These are phyloP conservation scores for Saxicola maurus DNA, from an alignment of 2,797 vertebrate genomes.

Conservation along the genomic window DNA sequence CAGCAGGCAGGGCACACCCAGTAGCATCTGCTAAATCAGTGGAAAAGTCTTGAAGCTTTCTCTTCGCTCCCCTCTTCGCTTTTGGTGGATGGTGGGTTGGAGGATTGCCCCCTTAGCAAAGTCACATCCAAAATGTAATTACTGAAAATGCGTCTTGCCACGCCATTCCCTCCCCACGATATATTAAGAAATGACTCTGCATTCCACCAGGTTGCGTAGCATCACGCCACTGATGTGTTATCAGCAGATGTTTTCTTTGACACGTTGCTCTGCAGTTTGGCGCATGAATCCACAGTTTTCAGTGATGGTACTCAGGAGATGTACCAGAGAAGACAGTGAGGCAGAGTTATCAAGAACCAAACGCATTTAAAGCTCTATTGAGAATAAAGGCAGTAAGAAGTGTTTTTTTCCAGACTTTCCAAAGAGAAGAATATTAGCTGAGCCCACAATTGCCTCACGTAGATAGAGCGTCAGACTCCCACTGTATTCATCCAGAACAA, in stretches of 20 bases:
- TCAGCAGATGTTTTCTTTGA: slow-evolving; percentile 35
- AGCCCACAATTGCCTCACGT: background rate
- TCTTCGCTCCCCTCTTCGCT: background rate
- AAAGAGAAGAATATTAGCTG: background rate
- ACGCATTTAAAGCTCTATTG: background rate
- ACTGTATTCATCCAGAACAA: slow-evolving; percentile 3
- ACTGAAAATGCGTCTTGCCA: background rate
- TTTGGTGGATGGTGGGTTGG: background rate
- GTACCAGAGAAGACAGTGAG: background rate
- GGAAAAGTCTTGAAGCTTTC: slow-evolving; percentile 2
- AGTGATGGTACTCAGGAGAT: background rate
- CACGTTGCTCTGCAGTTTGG: slow-evolving; percentile 45
- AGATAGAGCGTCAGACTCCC: background rate
- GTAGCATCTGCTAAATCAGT: background rate
- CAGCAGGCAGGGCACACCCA: slow-evolving; percentile 39
- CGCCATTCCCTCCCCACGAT: background rate
- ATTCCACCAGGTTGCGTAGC: slow-evolving; percentile 2
- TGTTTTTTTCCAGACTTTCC: background rate
- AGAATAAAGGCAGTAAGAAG: background rate
- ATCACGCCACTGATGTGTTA: slow-evolving; percentile 39
- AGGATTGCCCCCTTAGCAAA: background rate
- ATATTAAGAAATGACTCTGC: slow-evolving; percentile 51
- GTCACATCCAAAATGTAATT: background rate
- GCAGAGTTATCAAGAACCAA: background rate
- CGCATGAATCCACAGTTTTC: slow-evolving; percentile 27